Evolutionary conservation across 2,113 vertebrate species (phyloP).

Genomic region (Aspidoscelis tigris): DNA sequence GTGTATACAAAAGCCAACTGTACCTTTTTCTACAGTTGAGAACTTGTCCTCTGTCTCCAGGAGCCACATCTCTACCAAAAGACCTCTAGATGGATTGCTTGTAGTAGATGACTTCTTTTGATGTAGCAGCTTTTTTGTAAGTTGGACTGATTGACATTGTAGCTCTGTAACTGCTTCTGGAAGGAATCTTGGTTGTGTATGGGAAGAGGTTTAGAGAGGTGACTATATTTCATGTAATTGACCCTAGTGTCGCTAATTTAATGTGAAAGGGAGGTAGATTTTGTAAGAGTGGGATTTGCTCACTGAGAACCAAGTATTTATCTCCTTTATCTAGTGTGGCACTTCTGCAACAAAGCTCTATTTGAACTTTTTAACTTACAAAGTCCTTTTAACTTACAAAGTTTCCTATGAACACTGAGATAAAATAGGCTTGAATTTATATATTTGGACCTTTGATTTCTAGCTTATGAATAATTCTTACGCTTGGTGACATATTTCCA

Average conservation of each 20-base stretch:
- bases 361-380: background rate
- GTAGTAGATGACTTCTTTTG: background rate
- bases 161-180: background rate
- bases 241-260: background rate
- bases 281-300: background rate
- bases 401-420: rapidly evolving
- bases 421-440: conserved; percentile 43
- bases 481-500: background rate
- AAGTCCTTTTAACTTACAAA: conserved; percentile 2
- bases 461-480: background rate
- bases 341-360: background rate
- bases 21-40: background rate
- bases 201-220: background rate
- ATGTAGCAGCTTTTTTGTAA: background rate
- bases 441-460: background rate
- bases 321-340: background rate
- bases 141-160: background rate
- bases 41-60: background rate
- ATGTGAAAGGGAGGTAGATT: background rate
- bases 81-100: background rate
- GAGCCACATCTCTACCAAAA: background rate
- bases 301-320: background rate
- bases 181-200: background rate
- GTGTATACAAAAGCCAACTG: background rate
- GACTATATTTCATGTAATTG: background rate